Evolutionary conservation across 2,113 vertebrate genomes (phyloP).

Genomic region (Casuarius casuarius): DNA sequence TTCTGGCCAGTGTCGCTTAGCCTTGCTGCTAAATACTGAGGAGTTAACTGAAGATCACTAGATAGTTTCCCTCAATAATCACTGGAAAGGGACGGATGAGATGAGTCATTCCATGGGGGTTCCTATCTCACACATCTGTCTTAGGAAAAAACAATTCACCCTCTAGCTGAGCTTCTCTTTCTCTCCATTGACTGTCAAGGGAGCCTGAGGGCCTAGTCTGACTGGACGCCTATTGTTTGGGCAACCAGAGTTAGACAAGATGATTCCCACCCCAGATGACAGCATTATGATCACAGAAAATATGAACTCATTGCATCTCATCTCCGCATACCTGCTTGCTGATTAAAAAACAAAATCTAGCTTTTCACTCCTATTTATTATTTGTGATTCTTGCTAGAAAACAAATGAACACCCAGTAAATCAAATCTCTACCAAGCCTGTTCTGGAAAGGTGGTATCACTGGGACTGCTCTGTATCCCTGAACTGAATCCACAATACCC

Average conservation of each 20-base stretch:
- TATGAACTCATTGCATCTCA: background rate
- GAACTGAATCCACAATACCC: background rate
- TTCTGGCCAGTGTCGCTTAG: background rate
- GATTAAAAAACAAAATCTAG: background rate
- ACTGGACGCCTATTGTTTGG: slow-evolving; percentile 5
- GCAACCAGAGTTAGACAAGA: background rate
- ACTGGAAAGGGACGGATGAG: background rate
- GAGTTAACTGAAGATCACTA: background rate
- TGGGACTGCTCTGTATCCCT: background rate
- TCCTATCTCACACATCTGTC: background rate
- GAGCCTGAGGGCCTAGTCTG: background rate
- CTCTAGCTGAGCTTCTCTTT: background rate
- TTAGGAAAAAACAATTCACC: background rate
- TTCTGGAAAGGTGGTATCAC: background rate
- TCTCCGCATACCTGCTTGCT: background rate
- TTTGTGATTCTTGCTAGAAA: background rate
- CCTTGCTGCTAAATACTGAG: background rate
- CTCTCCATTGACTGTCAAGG: background rate
- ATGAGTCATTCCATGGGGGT: background rate
- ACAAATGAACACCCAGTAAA: background rate
- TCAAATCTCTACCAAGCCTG: background rate
- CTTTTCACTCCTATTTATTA: background rate
- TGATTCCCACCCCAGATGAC: background rate
- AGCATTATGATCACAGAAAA: background rate
- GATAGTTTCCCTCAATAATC: background rate